phyloP scores from a whole-genome alignment of 2,888 invertebrate genomes.

The Smittia sp. region DNA sequence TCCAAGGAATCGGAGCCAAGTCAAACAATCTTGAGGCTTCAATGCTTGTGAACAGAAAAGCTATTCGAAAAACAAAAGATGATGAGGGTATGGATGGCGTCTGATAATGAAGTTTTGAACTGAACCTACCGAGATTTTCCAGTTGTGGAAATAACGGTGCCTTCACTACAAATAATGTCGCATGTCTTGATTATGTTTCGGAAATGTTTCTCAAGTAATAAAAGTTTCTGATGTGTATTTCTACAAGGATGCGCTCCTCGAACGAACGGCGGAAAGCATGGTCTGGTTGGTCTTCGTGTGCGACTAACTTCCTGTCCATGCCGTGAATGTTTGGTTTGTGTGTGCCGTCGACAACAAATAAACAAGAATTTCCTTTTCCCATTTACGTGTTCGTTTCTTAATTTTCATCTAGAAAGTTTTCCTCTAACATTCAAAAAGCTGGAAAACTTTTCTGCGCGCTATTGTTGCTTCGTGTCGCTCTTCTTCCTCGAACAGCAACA shows the following conservation, averaged over 20 bases:
- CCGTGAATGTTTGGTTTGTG: constrained; percentile 6
- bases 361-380: not conserved
- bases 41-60: no score
- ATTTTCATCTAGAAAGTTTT: not conserved
- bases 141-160: constrained; percentile 63
- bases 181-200: constrained; percentile 36
- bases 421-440: constrained; percentile 18
- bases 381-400: not conserved
- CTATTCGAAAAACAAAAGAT: no score
- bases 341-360: not conserved
- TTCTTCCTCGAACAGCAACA: not conserved
- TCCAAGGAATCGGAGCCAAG: no score
- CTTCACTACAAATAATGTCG: constrained; percentile 53
- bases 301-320: not conserved
- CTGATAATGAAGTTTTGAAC: constrained; percentile 7
- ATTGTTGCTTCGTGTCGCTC: not conserved
- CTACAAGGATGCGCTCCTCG: constrained; percentile 8
- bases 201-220: not conserved
- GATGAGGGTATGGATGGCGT: not conserved
- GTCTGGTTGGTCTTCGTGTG: constrained; percentile 3
- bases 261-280: not conserved
- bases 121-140: constrained; percentile 58
- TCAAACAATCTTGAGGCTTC: no score
- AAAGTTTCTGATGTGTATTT: not conserved
- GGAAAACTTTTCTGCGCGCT: not conserved